Percentiles rank a stretch among this genome's conserved stretches.
These are phyloP conservation scores for Hypomecis punctinalis DNA, from an alignment of 2,888 invertebrate species.

Conservation along the genomic window DNA sequence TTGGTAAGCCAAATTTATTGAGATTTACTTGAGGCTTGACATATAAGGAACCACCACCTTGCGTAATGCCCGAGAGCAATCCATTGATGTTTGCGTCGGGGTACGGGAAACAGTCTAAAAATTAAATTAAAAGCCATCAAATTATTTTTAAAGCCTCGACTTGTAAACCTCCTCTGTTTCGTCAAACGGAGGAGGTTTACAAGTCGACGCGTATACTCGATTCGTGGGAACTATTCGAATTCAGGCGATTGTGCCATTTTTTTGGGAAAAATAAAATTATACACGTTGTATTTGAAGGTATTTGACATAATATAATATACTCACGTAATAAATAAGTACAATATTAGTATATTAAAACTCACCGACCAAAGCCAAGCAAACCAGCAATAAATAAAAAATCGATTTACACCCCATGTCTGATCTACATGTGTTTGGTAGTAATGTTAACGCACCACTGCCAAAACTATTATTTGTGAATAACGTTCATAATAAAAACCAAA, in stretches of 20 bases:
- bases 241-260: no score
- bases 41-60: background rate
- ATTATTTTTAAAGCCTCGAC: no score
- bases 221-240: no score
- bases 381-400: conserved; percentile 48
- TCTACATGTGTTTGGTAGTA: conserved; percentile 5
- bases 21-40: background rate
- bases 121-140: background rate
- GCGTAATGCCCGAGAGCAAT: background rate
- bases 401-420: conserved; percentile 12
- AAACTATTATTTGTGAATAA: conserved; percentile 9
- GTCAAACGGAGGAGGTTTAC: no score
- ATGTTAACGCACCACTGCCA: conserved; percentile 12
- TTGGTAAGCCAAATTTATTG: background rate
- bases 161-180: no score
- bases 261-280: background rate
- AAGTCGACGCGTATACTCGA: no score
- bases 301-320: no score
- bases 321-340: conserved; percentile 7
- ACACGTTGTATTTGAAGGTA: background rate
- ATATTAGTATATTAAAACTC: conserved; percentile 40
- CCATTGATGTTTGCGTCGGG: background rate
- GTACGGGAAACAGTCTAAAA: conserved; percentile 9
- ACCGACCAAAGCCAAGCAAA: conserved; percentile 55
- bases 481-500: conserved; percentile 9